Evolutionary conservation across 2,888 invertebrate genomes (phyloP).

Genomic region (Molanna angustata): DNA sequence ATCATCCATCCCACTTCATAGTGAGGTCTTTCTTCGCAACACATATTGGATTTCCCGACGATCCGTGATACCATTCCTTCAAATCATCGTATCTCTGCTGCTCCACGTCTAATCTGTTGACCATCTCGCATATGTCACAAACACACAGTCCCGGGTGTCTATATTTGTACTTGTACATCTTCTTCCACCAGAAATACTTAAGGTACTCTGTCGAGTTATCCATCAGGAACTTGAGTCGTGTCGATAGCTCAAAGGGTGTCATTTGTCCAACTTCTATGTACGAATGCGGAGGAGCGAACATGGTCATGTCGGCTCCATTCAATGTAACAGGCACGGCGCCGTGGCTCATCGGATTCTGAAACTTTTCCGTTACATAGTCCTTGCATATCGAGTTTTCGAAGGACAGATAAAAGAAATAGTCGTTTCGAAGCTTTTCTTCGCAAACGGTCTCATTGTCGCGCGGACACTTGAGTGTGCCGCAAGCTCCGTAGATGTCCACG

Average conservation of each 20-base stretch:
- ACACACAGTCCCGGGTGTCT: too few relatives aligned
- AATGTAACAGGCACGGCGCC: conserved; percentile 41
- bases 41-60: neutral
- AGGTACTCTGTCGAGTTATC: conserved; percentile 56
- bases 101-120: neutral
- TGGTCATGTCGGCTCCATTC: conserved; percentile 49
- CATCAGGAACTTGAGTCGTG: conserved; percentile 53
- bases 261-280: conserved; percentile 65
- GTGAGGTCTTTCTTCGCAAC: too few relatives aligned
- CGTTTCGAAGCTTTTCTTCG: conserved; percentile 43
- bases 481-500: conserved; percentile 63
- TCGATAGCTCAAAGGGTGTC: conserved; percentile 55
- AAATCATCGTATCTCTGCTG: neutral
- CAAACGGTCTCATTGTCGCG: conserved; percentile 38
- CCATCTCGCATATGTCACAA: neutral
- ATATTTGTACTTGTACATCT: too few relatives aligned
- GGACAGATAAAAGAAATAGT: conserved; percentile 65
- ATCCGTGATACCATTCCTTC: neutral
- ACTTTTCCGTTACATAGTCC: conserved; percentile 70
- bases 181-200: conserved; percentile 66
- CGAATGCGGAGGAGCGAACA: conserved; percentile 52
- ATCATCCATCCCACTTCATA: too few relatives aligned
- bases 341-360: conserved; percentile 48
- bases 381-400: conserved; percentile 68
- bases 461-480: conserved; percentile 48